phyloP scores from a whole-genome alignment of 2,113 vertebrate species.

The Pristiophorus japonicus region DNA sequence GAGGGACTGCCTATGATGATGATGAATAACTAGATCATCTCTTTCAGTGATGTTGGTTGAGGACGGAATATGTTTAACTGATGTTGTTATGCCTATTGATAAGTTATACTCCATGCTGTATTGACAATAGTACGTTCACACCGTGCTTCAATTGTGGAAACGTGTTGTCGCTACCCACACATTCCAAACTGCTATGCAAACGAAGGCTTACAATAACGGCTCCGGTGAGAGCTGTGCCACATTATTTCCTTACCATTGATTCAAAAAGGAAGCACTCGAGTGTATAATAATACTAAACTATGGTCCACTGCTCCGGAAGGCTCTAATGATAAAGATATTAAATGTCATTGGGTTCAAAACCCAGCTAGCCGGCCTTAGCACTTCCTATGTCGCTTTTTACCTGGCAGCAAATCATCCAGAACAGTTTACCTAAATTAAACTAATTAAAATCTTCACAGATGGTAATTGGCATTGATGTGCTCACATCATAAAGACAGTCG shows the following conservation, averaged over 20 bases:
- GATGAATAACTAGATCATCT: not conserved
- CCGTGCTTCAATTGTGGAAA: not conserved
- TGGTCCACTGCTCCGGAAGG: not conserved
- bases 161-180: not conserved
- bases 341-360: too few species aligned
- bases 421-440: not conserved
- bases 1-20: too few species aligned
- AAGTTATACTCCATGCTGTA: not conserved
- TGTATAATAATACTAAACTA: not conserved
- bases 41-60: not conserved
- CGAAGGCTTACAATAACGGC: not conserved
- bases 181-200: constrained; percentile 11
- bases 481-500: not conserved
- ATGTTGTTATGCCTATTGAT: not conserved
- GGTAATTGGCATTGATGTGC: not conserved
- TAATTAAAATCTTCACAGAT: not conserved
- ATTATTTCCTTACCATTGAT: not conserved
- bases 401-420: not conserved
- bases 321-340: not conserved
- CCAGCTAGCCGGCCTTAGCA: not conserved
- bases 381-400: not conserved
- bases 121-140: not conserved
- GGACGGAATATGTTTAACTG: not conserved
- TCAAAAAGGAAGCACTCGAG: not conserved
- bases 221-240: not conserved